Conservation (phyloP, 2,888 invertebrate genomes). For the Rhagium mordax region DNA sequence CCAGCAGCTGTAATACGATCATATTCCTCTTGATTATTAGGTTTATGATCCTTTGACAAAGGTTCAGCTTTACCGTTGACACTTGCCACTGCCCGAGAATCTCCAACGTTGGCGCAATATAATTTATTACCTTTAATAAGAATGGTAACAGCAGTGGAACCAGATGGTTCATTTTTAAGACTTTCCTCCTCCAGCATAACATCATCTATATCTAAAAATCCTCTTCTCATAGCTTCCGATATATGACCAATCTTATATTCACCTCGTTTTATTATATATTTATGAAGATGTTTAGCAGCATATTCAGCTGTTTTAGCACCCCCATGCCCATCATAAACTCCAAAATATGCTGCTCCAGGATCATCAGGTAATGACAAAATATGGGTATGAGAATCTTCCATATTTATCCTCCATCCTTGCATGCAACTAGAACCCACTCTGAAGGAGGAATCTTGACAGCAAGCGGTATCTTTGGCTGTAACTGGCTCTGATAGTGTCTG, state of each 20-base stretch:
- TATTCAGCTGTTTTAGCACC: slow-evolving; percentile 86
- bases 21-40: slow-evolving; percentile 85
- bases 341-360: slow-evolving; percentile 93
- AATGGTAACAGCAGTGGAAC: slow-evolving; percentile 93
- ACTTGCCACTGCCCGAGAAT: slow-evolving; percentile 95
- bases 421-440: slow-evolving; percentile 97
- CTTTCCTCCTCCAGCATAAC: slow-evolving; percentile 92
- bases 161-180: slow-evolving; percentile 93
- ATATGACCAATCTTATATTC: slow-evolving; percentile 90
- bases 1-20: slow-evolving; percentile 94
- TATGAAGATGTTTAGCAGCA: slow-evolving; percentile 95
- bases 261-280: slow-evolving; percentile 86
- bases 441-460: slow-evolving; percentile 81
- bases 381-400: slow-evolving; percentile 99
- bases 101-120: slow-evolving; percentile 98
- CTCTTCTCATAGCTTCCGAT: slow-evolving; percentile 87
- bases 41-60: slow-evolving; percentile 95
- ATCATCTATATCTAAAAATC: slow-evolving; percentile 87
- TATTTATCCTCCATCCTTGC: slow-evolving; percentile 99
- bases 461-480: slow-evolving; percentile 88
- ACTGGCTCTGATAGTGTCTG: slow-evolving; percentile 98
- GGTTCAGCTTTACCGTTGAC: slow-evolving; percentile 84
- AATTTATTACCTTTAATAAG: slow-evolving; percentile 88
- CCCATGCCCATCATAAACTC: slow-evolving; percentile 97
- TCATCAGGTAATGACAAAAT: slow-evolving; percentile 94